A percentile compares a stretch with the other conserved stretches of the same genome.
Conservation (phyloP, 2,797 vertebrate genomes). For the Peromyscus aztecus region DNA sequence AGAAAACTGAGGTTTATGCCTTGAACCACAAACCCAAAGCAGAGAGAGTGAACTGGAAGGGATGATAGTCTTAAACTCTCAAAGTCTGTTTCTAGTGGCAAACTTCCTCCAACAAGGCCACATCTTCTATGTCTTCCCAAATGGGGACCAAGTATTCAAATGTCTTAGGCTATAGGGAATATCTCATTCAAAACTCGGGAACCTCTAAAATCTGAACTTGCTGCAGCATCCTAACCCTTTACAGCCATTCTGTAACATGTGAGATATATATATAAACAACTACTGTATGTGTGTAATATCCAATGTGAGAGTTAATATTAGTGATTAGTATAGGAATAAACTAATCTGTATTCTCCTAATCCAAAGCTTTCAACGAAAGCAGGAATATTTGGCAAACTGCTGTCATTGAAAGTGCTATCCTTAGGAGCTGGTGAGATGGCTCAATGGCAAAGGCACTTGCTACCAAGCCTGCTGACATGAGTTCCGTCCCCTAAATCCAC, state of each 20-base stretch:
- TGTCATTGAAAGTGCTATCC: not conserved
- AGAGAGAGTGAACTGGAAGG: not conserved
- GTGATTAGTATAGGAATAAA: not conserved
- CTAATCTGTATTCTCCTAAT: not conserved
- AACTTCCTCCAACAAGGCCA: not conserved
- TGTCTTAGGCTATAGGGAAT: not conserved
- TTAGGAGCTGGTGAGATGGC: not conserved
- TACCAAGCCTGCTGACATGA: not conserved
- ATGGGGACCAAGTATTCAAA: not conserved
- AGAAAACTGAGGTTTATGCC: not conserved
- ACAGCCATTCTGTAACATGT: not conserved
- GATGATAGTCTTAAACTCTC: not conserved
- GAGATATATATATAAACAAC: no score
- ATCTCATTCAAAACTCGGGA: not conserved
- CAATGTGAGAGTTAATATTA: not conserved
- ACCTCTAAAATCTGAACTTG: not conserved
- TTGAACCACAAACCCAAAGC: not conserved
- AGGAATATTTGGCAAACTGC: not conserved
- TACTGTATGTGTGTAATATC: not conserved
- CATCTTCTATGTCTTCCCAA: not conserved
- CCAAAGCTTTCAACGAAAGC: not conserved
- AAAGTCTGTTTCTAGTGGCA: not conserved
- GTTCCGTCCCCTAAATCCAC: not conserved
- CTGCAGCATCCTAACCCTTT: not conserved
- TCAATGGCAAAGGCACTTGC: not conserved